phyloP scores from a whole-genome alignment of 2,888 invertebrate species.

The Dioctria linearis region DNA sequence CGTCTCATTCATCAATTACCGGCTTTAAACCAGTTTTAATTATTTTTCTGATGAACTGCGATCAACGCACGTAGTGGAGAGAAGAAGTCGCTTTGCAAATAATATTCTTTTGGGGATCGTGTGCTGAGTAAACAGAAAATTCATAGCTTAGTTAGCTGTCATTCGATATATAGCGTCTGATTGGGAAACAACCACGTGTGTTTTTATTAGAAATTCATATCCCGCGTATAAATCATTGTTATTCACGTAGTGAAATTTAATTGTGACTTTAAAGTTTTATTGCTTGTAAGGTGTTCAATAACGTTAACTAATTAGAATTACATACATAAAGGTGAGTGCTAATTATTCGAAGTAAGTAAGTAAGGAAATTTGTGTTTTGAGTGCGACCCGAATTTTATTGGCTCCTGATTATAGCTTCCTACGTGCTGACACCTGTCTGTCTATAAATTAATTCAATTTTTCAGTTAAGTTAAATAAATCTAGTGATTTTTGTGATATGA shows the following conservation, averaged over 20 bases:
- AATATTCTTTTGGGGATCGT: not conserved
- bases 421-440: constrained; percentile 14
- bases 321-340: constrained; percentile 28
- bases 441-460: not conserved
- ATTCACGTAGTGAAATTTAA: not conserved
- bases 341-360: not conserved
- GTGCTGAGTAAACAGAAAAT: not conserved
- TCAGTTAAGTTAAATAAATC: not conserved
- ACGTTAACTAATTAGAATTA: too few species aligned
- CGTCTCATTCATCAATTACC: not conserved
- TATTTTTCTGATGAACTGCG: constrained; percentile 4
- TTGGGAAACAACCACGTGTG: constrained; percentile 35
- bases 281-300: constrained; percentile 13
- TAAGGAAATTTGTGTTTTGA: constrained; percentile 14
- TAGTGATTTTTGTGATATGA: not conserved
- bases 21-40: constrained; percentile 43
- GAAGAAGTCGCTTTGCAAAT: not conserved
- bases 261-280: not conserved
- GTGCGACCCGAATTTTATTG: not conserved
- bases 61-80: not conserved
- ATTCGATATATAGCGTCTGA: constrained; percentile 25
- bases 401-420: not conserved
- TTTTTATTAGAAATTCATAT: constrained; percentile 4
- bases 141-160: not conserved
- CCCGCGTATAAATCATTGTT: not conserved